Percentiles rank a stretch among this genome's conserved stretches.
Conservation (phyloP, 2,113 vertebrate genomes). For the Seriola aureovittata region DNA sequence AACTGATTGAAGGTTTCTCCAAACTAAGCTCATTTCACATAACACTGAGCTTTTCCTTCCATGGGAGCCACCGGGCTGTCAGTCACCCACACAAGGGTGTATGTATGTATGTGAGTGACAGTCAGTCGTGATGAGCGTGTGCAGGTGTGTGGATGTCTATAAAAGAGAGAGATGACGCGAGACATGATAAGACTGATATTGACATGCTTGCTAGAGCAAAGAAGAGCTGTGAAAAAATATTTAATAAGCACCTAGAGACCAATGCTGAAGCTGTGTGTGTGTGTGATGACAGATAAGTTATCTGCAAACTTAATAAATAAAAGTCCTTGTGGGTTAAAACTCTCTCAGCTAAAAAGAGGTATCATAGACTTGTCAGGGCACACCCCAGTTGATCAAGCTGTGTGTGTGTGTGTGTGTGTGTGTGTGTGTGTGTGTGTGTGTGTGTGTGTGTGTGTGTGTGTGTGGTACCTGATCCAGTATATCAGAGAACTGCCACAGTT, state of each 20-base stretch:
- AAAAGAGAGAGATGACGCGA: constrained; percentile 39
- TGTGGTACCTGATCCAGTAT: constrained; percentile 90
- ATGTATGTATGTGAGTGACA: constrained; percentile 54
- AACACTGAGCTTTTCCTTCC: constrained; percentile 59
- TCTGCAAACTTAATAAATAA: constrained; percentile 33
- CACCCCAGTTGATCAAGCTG: not conserved
- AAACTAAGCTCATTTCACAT: constrained; percentile 78
- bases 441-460: constrained; percentile 8
- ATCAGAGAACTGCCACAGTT: constrained; percentile 93
- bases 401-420: not conserved
- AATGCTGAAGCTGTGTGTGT: constrained; percentile 17
- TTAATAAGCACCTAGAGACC: constrained; percentile 64
- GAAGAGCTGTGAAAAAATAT: constrained; percentile 59
- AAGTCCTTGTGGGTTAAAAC: constrained; percentile 13
- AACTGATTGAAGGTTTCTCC: constrained; percentile 68
- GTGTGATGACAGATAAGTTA: constrained; percentile 26
- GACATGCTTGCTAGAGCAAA: constrained; percentile 70
- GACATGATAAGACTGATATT: constrained; percentile 64
- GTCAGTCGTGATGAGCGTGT: constrained; percentile 29
- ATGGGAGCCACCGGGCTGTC: constrained; percentile 62
- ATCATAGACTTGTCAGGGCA: constrained; percentile 16
- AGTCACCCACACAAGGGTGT: constrained; percentile 54
- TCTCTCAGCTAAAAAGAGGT: constrained; percentile 12
- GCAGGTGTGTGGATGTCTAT: constrained; percentile 14
- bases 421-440: constrained; percentile 9